Base-by-base conservation (phyloP, 2,797 vertebrate genomes). In the Platalea minor region DNA sequence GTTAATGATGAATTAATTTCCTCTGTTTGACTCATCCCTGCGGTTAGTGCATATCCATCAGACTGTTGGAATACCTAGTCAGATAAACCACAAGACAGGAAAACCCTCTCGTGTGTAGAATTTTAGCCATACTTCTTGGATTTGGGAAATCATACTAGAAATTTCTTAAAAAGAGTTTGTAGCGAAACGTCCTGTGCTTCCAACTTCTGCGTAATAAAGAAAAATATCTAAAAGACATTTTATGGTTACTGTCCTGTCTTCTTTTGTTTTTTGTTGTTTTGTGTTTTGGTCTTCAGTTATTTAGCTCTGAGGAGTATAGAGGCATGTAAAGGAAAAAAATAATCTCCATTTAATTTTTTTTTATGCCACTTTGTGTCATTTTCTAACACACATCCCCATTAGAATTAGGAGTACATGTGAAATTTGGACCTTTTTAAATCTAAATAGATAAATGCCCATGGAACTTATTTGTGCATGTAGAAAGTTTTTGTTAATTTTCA, bases 1-100 rank as follows among this genome's bases (percentile, higher is more conserved):
- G 82, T 95, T 94, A 95, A 90, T 83, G 96, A 95, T 91, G 89
- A 93, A 97, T 97, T 95, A 81, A 96, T 94, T 96, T 96, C 67
- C 76, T 95, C 50, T 74, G 26, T 60, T 93, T 94, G 95, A 96
- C 54, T 88, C 93, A 91, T 73, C 13, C 26, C 64, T 95, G 60
- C 16, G 29, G 82, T 75, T 96, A 79, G 72, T 87, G 21, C 51
- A 24, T 75, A 89, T 88, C 35, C 56, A 74, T 60, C 68, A 72
- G 72, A 25, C 54, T 67, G n/a, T 63, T 80, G 80, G 48, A 92
- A 73, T 56, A 75, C 39, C 46, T 91, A 72, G 17, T 51, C 37
- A 63, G 56, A 68, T 81, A 92, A 96, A 92, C 41, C 51, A 78
- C 56, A 87, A 78, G 33, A 82, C 25, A 85, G 48, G n/a, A 63